A percentile compares a stretch with the other conserved stretches of the same genome.
Evolutionary conservation across 2,888 invertebrate species (phyloP).

Genomic region (Eilema depressum): DNA sequence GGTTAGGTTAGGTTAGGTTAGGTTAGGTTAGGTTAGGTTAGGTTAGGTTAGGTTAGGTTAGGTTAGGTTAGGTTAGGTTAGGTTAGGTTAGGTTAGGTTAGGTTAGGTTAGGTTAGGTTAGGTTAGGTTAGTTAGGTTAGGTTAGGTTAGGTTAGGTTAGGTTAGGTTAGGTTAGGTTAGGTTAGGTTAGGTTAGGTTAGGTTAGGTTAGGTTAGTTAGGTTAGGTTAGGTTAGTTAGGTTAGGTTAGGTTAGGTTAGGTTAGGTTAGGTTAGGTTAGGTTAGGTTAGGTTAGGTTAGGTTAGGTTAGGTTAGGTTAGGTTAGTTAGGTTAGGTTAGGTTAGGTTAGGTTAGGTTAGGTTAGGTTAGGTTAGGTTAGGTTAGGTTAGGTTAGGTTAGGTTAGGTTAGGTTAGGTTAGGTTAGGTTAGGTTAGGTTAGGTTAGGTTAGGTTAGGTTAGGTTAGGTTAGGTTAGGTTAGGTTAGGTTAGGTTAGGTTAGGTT

Average conservation of each 20-base stretch:
- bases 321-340: slow-evolving; percentile 32
- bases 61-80: slow-evolving; percentile 25
- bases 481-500: slow-evolving; percentile 25
- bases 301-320: no score
- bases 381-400: slow-evolving; percentile 37
- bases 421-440: slow-evolving; percentile 18
- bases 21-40: slow-evolving; percentile 27
- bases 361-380: no score
- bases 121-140: slow-evolving; percentile 32
- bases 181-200: slow-evolving; percentile 42
- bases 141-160: slow-evolving; percentile 40
- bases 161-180: slow-evolving; percentile 44
- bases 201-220: slow-evolving; percentile 32
- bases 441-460: slow-evolving; percentile 15
- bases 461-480: slow-evolving; percentile 32
- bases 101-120: slow-evolving; percentile 35
- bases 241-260: slow-evolving; percentile 45
- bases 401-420: slow-evolving; percentile 37
- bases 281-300: slow-evolving; percentile 30
- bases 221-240: slow-evolving; percentile 41
- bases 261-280: slow-evolving; percentile 39
- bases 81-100: slow-evolving; percentile 40
- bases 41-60: slow-evolving; percentile 40
- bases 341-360: slow-evolving; percentile 36
- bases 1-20: slow-evolving; percentile 26